Base-by-base conservation (phyloP, 2,113 vertebrate species). In the Colistium nudipinnis region DNA sequence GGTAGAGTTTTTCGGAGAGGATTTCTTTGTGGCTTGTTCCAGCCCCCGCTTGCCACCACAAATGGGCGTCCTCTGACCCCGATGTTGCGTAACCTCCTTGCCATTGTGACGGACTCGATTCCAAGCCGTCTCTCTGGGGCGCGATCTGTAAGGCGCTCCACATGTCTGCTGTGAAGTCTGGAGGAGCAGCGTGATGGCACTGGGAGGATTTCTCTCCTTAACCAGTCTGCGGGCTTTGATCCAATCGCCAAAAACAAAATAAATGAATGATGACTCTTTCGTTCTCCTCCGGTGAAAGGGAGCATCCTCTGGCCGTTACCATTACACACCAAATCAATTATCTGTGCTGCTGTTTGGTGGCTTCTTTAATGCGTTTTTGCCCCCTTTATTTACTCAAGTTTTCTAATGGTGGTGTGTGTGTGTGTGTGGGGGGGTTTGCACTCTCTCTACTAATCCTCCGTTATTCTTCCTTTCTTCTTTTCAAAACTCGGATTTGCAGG, bases 311-410 rank as follows among this genome's bases (percentile, higher is more conserved):
- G 24, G 69, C 67, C 70, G 71, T 84, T 84, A 78, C 72, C 69
- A 82, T 89, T 86, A 89, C 71, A 83, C 73, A 75, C 76, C 63
- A 90, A 89, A 92, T 91, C 89, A 93, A 91, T 92, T 90, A 89
- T 88, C 74, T 76, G 71, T 82, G 88, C 87, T 74, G 31, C 86
- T 82, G 70, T 84, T 87, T 76, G 62, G 72, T 80, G 76, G 77
- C 70, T 82, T 84, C 79, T 86, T 88, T 79, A 85, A 79, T 86
- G 69, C 87, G 72, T 78, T 86, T 81, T 84, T 27, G 4, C 7
- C 76, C 70, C 66, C 49, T 84, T 81, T 85, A 82, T 87, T 83
- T 70, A 71, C 69, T 69, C 52, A 57, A 61, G 74, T 80, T 88
- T 71, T 87, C 66, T 87, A 83, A 82, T 82, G 68, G 61, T 14